Conservation (phyloP, 2,797 vertebrate species). For the Carduelis carduelis region DNA sequence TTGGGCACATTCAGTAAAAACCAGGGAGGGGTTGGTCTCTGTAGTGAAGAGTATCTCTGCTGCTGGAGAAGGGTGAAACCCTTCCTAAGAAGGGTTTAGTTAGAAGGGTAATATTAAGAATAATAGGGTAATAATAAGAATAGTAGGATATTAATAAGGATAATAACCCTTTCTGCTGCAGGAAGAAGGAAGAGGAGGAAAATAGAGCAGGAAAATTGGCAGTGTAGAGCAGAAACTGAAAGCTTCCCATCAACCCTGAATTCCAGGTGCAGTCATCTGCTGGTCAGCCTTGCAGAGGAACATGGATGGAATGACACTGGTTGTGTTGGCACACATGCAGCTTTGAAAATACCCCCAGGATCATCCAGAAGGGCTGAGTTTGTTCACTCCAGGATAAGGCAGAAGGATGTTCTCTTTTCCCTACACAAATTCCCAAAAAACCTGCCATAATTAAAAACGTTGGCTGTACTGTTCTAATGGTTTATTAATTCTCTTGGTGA, state of each 20-base stretch:
- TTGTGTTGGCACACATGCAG: not conserved
- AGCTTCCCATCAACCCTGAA: not conserved
- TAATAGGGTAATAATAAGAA: not conserved
- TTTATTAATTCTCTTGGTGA: not conserved
- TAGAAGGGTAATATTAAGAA: not conserved
- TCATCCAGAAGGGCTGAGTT: not conserved
- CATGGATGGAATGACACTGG: not conserved
- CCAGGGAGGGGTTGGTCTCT: too few species aligned
- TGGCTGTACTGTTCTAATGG: rapidly evolving
- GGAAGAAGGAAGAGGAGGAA: not conserved
- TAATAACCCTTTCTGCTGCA: not conserved
- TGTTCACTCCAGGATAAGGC: not conserved
- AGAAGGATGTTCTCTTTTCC: not conserved
- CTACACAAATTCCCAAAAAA: not conserved
- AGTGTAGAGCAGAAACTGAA: rapidly evolving
- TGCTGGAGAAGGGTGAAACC: not conserved
- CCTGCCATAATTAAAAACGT: not conserved
- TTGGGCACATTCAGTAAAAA: not conserved
- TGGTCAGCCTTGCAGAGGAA: not conserved
- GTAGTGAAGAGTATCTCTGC: not conserved
- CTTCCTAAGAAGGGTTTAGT: not conserved
- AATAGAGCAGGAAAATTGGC: not conserved
- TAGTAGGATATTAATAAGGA: not conserved
- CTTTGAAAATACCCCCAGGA: not conserved
- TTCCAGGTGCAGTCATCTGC: rapidly evolving